Evolutionary conservation across 53 echinoderm and acorn worm species (phyloP), one percentile per base, ranked within the genome.

Genomic region (Holothuria scabra): DNA sequence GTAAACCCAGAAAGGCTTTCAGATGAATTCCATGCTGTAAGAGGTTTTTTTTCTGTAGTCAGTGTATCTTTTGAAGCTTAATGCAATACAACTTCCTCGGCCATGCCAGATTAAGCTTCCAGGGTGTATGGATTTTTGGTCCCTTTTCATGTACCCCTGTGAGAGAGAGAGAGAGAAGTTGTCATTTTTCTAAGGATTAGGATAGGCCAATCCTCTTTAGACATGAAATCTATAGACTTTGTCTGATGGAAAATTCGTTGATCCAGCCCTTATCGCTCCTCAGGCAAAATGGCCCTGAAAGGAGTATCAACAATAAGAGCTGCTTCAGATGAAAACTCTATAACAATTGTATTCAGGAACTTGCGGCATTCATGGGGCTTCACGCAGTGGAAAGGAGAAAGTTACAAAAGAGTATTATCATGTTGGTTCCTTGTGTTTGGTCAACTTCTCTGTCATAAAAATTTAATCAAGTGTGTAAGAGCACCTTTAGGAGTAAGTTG

Each of bases 241-340:
- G 14, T 69, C 69, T 69, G 69, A 69, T 34, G 69, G 69, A 69
- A 69, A 69, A 69, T 69, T 33, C 31, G 32, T 69, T 69, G 69
- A 69, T 69, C 69, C 37, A 32, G 19, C n/a, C 69, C 44, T 37
- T 22, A 41, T 34, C 4, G 69, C 20, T 69, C 41, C 34, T 69
- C 69, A 21, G 69, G 69, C 69, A 69, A 14, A 20, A 41, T 69
- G 69, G 38, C 69, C 69, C 69, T 69, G 69, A 69, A 69, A 69
- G 31, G 69, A n/a, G 14, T 69, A 18, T 34, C n/a, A 13, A 69
- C 69, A 69, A 69, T 69, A 32, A 32, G 35, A 22, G 35, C 69
- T 69, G 69, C 38, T 41, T 30, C 14, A 41, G 69, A 69, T 41
- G 69, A n/a, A 37, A 69, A 34, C 35, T 34, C 38, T 10, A 10